Evolutionary conservation across 1,140 invertebrate genomes (phyloP), one percentile per base, ranked within the genome.

Genomic region (Trichonephila inaurata): DNA sequence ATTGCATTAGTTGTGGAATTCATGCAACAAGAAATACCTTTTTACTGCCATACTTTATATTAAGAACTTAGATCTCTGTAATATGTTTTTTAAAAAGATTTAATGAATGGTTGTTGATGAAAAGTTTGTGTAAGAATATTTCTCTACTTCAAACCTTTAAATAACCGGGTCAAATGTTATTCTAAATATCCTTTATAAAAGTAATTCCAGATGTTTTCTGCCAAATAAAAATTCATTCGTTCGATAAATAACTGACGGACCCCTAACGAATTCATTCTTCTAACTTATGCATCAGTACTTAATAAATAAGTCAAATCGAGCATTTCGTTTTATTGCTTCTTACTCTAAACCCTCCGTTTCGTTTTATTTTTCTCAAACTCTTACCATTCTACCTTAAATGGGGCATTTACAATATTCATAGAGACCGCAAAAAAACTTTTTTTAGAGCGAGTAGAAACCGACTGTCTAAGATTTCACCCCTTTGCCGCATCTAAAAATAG

Each of bases 401-500:
- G 72, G 72, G 72, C 83, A 85, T 85, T 58, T 61, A 24, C 83
- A 85, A 85, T 85, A 85, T 60, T 58, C 83, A 85, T 85, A 61
- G n/a, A 85, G 83, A 85, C 83, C 51, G 83, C 83, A n/a, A 60
- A 85, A 77, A 85, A 85, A 77, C 69, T 33, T 77, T 77, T 77
- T 77, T 77, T 77, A 77, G 72, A 77, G 4, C 61, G 12, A 64
- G 60, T 88, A 33, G 86, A 58, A 64, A 61, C 28, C 61, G 61
- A 16, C 19, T 64, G 83, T 85, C 51, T 85, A 24, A 66, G 86
- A 18, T 88, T 88, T 88, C 86, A 64, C 61, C 86, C 61, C 28
- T 64, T 88, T 62, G 61, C 86, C 62, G 21, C 40, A 19, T 62
- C 86, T 88, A 88, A 88, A 88, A 88, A 88, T 88, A 88, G 28